Percentiles rank a stretch among this genome's conserved stretches.
These are phyloP conservation scores for Cotesia typhae DNA, from an alignment of 1,140 invertebrate genomes.

Conservation along the genomic window DNA sequence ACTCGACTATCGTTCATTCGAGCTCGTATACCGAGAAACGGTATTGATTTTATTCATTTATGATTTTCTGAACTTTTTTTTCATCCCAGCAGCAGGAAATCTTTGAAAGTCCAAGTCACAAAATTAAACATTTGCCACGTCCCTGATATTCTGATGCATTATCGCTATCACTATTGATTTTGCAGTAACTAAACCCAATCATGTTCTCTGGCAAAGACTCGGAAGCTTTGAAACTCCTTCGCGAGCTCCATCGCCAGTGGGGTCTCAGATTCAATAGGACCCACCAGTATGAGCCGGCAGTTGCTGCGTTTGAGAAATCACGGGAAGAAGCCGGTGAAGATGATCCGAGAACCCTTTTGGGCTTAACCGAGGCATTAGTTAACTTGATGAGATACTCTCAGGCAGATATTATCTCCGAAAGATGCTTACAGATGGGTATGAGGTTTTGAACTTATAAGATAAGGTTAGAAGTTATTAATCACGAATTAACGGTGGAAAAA, in stretches of 20 bases:
- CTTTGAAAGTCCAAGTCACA: neutral
- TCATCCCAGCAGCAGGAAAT: no score
- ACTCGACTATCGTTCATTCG: neutral
- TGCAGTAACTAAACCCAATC: neutral
- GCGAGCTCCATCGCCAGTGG: conserved; percentile 55
- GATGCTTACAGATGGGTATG: conserved; percentile 51
- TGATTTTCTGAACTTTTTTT: no score
- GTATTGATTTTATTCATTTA: no score
- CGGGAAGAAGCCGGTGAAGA: conserved; percentile 36
- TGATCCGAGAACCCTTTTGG: conserved; percentile 49
- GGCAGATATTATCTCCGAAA: conserved; percentile 44
- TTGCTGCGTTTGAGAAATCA: conserved; percentile 50
- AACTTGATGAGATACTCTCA: conserved; percentile 43
- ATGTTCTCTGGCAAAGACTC: conserved; percentile 28
- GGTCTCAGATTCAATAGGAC: conserved; percentile 44
- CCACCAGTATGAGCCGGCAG: conserved; percentile 39
- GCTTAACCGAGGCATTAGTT: conserved; percentile 43
- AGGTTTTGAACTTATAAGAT: conserved; percentile 5
- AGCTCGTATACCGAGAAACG: neutral
- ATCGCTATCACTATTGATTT: no score
- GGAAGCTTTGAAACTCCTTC: conserved; percentile 41
- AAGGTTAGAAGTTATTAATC: no score
- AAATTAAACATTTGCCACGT: no score
- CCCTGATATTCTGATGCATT: no score
- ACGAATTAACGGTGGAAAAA: no score